Evolutionary conservation across 1,140 invertebrate genomes (phyloP).

Genomic region (Tetragonula clypearis): DNA sequence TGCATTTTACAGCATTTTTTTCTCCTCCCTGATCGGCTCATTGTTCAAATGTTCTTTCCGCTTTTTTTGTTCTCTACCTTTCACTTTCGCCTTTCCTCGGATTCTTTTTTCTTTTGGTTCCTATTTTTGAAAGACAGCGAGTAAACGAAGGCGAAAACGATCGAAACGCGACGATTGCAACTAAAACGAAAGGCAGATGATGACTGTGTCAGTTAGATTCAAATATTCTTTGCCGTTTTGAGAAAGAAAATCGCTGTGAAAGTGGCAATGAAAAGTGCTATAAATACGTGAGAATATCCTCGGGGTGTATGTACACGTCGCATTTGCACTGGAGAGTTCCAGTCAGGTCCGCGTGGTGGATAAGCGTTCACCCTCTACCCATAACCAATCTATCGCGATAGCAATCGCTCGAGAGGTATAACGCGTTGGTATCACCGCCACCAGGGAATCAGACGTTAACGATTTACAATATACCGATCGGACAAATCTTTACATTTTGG

Average conservation of each 20-base stretch:
- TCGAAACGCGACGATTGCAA: not conserved
- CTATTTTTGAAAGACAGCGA: no score
- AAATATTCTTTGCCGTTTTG: not conserved
- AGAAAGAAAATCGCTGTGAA: not conserved
- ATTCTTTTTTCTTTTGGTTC: no score
- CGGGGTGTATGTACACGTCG: constrained; percentile 17
- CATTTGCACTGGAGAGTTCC: constrained; percentile 49
- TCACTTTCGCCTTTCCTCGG: not conserved
- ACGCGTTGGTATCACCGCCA: constrained; percentile 48
- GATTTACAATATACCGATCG: not conserved
- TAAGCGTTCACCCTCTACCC: constrained; percentile 62
- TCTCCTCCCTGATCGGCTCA: not conserved
- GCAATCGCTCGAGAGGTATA: not conserved
- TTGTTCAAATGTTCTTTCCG: not conserved
- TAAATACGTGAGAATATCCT: not conserved
- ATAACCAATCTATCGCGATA: constrained; percentile 58
- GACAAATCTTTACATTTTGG: not conserved
- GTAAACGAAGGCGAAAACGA: no score
- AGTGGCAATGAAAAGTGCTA: constrained; percentile 2
- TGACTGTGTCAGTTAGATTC: not conserved
- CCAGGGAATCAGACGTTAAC: constrained; percentile 37
- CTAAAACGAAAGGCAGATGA: not conserved
- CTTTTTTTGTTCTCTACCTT: not conserved
- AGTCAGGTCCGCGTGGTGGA: constrained; percentile 70
- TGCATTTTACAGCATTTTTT: constrained; percentile 53